Conservation (phyloP, 2,888 invertebrate genomes). For the Eutolmus rufibarbis region DNA sequence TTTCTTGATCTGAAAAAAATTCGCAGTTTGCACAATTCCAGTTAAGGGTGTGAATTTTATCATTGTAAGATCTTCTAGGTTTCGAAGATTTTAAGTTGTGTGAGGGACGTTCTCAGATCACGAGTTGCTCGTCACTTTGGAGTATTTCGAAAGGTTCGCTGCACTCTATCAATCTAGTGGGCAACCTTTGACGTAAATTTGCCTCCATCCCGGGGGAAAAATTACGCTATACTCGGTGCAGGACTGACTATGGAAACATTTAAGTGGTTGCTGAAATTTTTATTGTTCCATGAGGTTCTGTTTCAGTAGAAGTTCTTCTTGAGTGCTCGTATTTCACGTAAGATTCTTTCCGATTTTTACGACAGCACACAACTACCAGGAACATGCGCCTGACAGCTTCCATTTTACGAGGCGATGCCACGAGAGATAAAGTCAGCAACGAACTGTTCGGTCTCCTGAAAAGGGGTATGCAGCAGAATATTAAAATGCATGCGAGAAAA, state of each 20-base stretch:
- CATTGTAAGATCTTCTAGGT: neutral
- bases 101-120: neutral
- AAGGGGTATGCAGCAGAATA: neutral
- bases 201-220: neutral
- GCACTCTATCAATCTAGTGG: neutral
- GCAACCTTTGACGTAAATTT: neutral
- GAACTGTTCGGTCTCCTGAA: neutral
- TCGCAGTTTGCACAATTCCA: too few relatives aligned
- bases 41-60: neutral
- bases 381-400: neutral
- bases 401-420: neutral
- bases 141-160: neutral
- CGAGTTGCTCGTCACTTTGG: neutral
- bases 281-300: neutral
- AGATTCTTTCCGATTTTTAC: neutral
- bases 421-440: neutral
- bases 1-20: too few relatives aligned
- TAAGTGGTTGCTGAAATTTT: constrained; percentile 11
- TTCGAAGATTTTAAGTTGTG: neutral
- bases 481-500: neutral
- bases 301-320: neutral
- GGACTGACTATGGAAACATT: neutral
- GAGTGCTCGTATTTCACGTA: neutral
- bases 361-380: neutral
- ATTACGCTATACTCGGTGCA: neutral